Percentiles rank a stretch among this genome's conserved stretches.
Conservation (phyloP, 2,797 vertebrate genomes). For the Anableps anableps region DNA sequence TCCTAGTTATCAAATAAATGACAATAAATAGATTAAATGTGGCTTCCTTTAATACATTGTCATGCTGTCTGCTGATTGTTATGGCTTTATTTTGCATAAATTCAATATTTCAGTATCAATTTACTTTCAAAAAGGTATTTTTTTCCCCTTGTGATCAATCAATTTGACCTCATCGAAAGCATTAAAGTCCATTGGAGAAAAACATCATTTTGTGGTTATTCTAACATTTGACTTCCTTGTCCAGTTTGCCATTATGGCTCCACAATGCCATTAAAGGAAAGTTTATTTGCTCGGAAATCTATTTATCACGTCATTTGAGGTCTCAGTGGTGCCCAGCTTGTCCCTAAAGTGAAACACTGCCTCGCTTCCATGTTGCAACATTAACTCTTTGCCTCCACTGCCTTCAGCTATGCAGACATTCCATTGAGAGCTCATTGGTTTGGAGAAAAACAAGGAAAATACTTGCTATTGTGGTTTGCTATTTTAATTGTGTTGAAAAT, state of each 20-base stretch:
- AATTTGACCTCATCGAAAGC: conserved; percentile 13
- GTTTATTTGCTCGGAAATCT: conserved; percentile 63
- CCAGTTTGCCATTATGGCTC: conserved; percentile 47
- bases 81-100: not conserved
- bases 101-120: not conserved
- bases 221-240: conserved; percentile 62
- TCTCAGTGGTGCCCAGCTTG: conserved; percentile 42
- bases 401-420: conserved; percentile 13
- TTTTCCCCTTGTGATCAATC: not conserved
- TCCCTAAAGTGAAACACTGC: conserved; percentile 61
- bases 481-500: conserved; percentile 18
- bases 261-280: conserved; percentile 52
- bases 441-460: not conserved
- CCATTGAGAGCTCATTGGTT: conserved; percentile 9
- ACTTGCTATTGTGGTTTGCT: conserved; percentile 16
- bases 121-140: not conserved
- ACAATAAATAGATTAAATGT: not conserved
- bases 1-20: not conserved
- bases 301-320: conserved; percentile 63
- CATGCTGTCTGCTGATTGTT: not conserved
- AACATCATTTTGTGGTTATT: conserved; percentile 27
- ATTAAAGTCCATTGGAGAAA: conserved; percentile 20
- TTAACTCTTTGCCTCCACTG: conserved; percentile 38
- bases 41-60: not conserved
- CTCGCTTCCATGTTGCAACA: conserved; percentile 36